These are phyloP conservation scores for Lepidurus packardi DNA, from an alignment of 1,140 invertebrate species.

Conservation along the genomic window DNA sequence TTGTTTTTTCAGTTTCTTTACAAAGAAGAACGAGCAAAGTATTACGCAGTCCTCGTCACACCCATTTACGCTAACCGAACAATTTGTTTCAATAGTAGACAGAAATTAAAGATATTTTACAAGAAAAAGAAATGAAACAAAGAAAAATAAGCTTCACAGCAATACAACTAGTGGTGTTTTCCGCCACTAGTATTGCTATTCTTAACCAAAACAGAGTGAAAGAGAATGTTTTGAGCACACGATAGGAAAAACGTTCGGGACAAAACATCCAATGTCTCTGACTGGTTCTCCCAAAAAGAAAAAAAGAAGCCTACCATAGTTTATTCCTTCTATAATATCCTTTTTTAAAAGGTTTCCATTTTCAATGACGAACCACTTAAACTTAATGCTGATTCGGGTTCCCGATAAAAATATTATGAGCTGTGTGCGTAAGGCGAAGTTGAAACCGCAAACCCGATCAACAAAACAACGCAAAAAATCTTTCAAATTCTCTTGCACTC, in stretches of 20 bases:
- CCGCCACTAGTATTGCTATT: background rate
- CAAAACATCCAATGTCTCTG: background rate
- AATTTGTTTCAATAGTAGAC: background rate
- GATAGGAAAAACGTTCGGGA: background rate
- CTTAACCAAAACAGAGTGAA: background rate
- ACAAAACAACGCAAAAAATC: background rate
- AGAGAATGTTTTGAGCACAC: background rate
- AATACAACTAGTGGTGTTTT: background rate
- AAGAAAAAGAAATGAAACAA: background rate
- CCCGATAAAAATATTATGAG: background rate
- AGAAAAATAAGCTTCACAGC: background rate
- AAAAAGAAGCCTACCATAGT: background rate
- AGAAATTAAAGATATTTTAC: background rate
- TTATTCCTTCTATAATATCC: background rate
- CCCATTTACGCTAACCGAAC: background rate
- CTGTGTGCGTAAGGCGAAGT: conserved; percentile 12
- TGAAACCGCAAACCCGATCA: conserved; percentile 2
- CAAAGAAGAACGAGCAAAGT: background rate
- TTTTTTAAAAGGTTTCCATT: background rate
- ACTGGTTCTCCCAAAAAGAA: background rate
- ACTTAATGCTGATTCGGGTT: background rate
- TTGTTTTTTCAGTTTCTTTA: background rate
- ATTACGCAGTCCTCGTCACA: background rate
- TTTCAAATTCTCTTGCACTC: background rate
- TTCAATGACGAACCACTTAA: background rate